Percentiles rank a stretch among this genome's conserved stretches.
Evolutionary conservation across 1,140 invertebrate genomes (phyloP).

Genomic region (Zaprionus lachaisei): DNA sequence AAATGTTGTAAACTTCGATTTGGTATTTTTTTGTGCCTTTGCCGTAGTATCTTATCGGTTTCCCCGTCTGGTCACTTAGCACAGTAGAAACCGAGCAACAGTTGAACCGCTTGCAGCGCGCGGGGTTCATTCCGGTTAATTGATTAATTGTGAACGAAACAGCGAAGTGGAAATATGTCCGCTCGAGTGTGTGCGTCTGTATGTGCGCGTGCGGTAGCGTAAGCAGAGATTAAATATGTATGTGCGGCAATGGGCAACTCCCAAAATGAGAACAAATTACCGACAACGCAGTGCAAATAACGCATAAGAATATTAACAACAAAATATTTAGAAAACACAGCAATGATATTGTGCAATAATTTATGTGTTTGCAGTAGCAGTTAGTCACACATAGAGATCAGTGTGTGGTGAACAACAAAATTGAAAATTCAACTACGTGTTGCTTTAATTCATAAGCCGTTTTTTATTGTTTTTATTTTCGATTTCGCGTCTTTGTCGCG

Average conservation of each 20-base stretch:
- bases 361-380: constrained; percentile 22
- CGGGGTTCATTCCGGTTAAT: constrained; percentile 51
- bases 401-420: constrained; percentile 52
- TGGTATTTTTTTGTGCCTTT: constrained; percentile 2
- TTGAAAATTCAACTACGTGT: constrained; percentile 65
- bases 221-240: constrained; percentile 54
- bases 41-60: not conserved
- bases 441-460: constrained; percentile 45
- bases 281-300: constrained; percentile 42
- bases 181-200: constrained; percentile 42
- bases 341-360: constrained; percentile 44
- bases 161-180: constrained; percentile 49
- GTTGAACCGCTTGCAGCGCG: constrained; percentile 37
- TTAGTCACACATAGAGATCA: constrained; percentile 33
- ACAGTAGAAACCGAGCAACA: constrained; percentile 44
- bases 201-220: constrained; percentile 50
- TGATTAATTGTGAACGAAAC: constrained; percentile 55
- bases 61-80: constrained; percentile 25
- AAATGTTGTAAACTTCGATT: not conserved
- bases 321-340: constrained; percentile 9
- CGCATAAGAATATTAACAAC: constrained; percentile 12
- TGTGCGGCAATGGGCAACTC: constrained; percentile 60
- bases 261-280: constrained; percentile 71
- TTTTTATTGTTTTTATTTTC: constrained; percentile 36
- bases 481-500: constrained; percentile 45